phyloP scores from a whole-genome alignment of 2,113 vertebrate species.

The human region GRCh38 chr3:104725001-104725500 shows the following conservation, averaged over 20 bases:
- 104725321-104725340: conserved; percentile 20
- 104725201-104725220: background rate
- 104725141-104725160: background rate
- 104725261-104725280: background rate
- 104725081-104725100: background rate
- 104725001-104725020: background rate
- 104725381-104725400: conserved; percentile 37
- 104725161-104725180: background rate
- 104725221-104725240: conserved; percentile 7
- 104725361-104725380: background rate
- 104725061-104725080: background rate
- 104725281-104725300: background rate
- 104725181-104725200: background rate
- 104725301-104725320: background rate
- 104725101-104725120: background rate
- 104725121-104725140: background rate
- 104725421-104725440: conserved; percentile 55
- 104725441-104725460: conserved; percentile 49
- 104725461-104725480: conserved; percentile 60
- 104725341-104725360: background rate
- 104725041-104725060: background rate
- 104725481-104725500: conserved; percentile 69
- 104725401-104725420: conserved; percentile 14
- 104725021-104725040: background rate
- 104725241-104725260: background rate